Evolutionary conservation across 1,140 invertebrate species (phyloP).

Genomic region (Probaryconus sp.): DNA sequence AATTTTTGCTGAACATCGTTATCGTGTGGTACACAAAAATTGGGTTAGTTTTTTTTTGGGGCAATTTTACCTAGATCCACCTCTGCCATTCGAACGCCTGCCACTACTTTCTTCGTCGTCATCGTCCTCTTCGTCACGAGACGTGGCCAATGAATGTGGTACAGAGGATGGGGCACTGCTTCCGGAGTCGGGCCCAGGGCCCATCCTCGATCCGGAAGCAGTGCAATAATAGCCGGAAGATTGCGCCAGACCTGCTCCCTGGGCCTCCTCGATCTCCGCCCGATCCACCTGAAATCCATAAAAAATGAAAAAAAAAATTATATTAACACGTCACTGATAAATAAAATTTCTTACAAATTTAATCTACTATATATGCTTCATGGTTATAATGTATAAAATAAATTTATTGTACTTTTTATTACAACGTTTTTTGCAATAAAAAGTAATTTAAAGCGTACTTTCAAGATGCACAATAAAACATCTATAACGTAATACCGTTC

Average conservation of each 20-base stretch:
- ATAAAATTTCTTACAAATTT: no score
- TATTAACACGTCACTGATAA: no score
- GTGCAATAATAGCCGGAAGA: slow-evolving; percentile 64
- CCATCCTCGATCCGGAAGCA: slow-evolving; percentile 75
- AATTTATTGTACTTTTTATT: no score
- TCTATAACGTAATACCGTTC: no score
- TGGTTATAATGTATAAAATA: no score
- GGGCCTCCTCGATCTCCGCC: slow-evolving; percentile 75
- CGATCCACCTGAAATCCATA: slow-evolving; percentile 73
- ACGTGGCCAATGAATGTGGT: slow-evolving; percentile 75
- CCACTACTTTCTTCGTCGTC: slow-evolving; percentile 75
- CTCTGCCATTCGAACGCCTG: slow-evolving; percentile 71
- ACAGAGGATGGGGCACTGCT: slow-evolving; percentile 76
- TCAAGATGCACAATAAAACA: no score
- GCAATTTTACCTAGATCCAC: slow-evolving; percentile 69
- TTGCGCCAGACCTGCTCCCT: slow-evolving; percentile 71
- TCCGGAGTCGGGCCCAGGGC: slow-evolving; percentile 74
- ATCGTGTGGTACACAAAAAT: no score
- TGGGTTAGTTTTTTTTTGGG: no score
- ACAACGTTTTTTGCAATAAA: no score
- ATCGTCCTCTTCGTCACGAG: slow-evolving; percentile 75
- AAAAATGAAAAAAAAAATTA: slow-evolving; percentile 12
- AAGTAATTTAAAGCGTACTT: no score
- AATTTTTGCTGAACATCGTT: no score
- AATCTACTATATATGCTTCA: no score